Conservation (phyloP, 2,888 invertebrate species). For the Ommatoiulus sabulosus region DNA sequence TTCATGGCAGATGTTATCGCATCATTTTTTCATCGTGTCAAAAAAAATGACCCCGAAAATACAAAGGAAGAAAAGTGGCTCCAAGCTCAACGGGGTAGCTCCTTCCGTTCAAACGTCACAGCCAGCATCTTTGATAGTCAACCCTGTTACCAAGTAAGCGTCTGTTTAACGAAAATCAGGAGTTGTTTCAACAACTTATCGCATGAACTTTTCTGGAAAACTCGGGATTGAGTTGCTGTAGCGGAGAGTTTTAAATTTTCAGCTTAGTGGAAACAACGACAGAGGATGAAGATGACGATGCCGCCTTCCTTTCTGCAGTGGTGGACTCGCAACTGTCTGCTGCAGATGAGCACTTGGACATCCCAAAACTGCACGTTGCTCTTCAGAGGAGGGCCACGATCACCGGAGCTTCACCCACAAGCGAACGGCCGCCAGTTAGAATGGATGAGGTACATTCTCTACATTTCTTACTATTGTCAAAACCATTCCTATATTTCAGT, state of each 20-base stretch:
- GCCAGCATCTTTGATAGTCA: neutral
- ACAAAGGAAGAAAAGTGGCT: constrained; percentile 31
- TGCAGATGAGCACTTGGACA: constrained; percentile 74
- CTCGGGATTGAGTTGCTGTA: constrained; percentile 55
- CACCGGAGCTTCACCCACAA: constrained; percentile 82
- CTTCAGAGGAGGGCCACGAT: constrained; percentile 88
- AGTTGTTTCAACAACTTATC: neutral
- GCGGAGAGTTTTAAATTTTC: neutral
- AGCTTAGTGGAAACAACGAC: constrained; percentile 63
- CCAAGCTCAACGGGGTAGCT: neutral
- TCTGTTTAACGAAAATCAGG: neutral
- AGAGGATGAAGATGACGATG: constrained; percentile 65
- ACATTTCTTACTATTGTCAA: no score
- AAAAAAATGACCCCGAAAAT: constrained; percentile 52
- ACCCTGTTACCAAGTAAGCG: neutral
- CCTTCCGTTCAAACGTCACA: constrained; percentile 12
- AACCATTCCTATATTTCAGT: no score
- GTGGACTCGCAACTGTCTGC: constrained; percentile 65
- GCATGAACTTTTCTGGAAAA: constrained; percentile 26
- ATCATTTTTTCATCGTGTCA: constrained; percentile 50
- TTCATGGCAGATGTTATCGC: constrained; percentile 51
- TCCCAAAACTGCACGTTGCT: constrained; percentile 80
- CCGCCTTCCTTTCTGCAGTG: constrained; percentile 67
- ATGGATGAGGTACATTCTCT: constrained; percentile 74
- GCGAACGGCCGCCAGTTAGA: constrained; percentile 74